Conservation (phyloP, 2,113 vertebrate genomes). For the Paratilapia polleni region DNA sequence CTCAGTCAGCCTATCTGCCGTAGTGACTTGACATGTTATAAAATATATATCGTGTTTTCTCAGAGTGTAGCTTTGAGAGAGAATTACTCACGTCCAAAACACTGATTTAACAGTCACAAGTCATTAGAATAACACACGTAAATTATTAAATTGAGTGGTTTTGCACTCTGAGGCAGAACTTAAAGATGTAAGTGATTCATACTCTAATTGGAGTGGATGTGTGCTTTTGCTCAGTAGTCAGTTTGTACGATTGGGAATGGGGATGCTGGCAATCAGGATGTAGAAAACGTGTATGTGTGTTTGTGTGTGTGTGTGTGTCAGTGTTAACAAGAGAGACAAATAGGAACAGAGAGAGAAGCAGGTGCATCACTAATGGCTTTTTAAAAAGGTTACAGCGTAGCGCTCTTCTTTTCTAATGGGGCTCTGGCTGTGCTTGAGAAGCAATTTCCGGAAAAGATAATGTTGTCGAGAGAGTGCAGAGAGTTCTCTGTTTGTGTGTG, state of each 20-base stretch:
- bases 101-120: constrained; percentile 41
- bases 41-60: constrained; percentile 27
- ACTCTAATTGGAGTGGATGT: constrained; percentile 63
- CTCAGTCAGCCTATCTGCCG: background rate
- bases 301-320: constrained; percentile 59
- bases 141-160: constrained; percentile 61
- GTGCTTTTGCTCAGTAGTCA: constrained; percentile 58
- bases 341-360: constrained; percentile 65
- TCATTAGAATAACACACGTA: constrained; percentile 45
- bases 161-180: constrained; percentile 55
- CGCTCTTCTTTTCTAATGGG: constrained; percentile 81
- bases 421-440: constrained; percentile 80
- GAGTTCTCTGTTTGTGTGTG: constrained; percentile 46
- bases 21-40: constrained; percentile 19
- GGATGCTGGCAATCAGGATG: constrained; percentile 58
- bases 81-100: constrained; percentile 50
- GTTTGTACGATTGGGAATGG: constrained; percentile 52
- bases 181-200: constrained; percentile 66
- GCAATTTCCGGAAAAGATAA: constrained; percentile 83
- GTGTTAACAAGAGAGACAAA: constrained; percentile 76
- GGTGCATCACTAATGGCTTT: constrained; percentile 83
- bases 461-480: constrained; percentile 73
- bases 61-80: constrained; percentile 15
- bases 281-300: constrained; percentile 45
- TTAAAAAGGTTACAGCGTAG: constrained; percentile 84